Percentiles rank a stretch among this genome's conserved stretches.
phyloP scores from a whole-genome alignment of 2,797 vertebrate genomes.

The Halcyon badia region DNA sequence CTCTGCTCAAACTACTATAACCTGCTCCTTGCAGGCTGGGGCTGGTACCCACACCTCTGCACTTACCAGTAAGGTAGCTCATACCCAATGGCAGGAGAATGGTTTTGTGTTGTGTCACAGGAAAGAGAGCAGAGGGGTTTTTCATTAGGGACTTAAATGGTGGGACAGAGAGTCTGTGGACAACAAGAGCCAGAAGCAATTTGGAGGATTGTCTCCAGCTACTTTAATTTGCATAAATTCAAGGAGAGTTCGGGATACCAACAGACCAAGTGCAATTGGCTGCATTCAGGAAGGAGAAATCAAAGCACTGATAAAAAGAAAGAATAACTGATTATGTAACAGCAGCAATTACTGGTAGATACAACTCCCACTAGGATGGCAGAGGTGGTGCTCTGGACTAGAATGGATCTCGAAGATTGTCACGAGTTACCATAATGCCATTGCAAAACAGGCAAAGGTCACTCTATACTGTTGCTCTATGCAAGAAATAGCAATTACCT shows the following conservation, averaged over 20 bases:
- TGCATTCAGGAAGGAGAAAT: background rate
- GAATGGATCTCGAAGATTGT: background rate
- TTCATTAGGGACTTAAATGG: background rate
- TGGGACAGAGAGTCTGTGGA: background rate
- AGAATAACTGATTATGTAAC: background rate
- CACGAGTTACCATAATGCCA: background rate
- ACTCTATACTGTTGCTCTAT: background rate
- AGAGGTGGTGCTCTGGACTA: background rate
- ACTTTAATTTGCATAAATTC: background rate
- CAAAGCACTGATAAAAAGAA: background rate
- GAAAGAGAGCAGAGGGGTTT: background rate
- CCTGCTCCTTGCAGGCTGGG: background rate
- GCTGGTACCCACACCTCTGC: background rate
- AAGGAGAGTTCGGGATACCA: background rate
- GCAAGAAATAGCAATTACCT: background rate
- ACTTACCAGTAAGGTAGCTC: background rate
- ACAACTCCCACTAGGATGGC: fast-evolving
- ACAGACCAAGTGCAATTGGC: background rate
- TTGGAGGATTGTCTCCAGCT: background rate
- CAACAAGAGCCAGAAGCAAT: background rate
- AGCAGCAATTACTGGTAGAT: background rate
- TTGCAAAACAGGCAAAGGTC: background rate
- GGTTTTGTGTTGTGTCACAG: background rate
- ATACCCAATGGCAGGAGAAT: background rate
- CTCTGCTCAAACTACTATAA: background rate